Percentiles rank a stretch among this genome's conserved stretches.
Evolutionary conservation across 2,888 invertebrate species (phyloP).

Genomic region (Caenorhabditis virilis): DNA sequence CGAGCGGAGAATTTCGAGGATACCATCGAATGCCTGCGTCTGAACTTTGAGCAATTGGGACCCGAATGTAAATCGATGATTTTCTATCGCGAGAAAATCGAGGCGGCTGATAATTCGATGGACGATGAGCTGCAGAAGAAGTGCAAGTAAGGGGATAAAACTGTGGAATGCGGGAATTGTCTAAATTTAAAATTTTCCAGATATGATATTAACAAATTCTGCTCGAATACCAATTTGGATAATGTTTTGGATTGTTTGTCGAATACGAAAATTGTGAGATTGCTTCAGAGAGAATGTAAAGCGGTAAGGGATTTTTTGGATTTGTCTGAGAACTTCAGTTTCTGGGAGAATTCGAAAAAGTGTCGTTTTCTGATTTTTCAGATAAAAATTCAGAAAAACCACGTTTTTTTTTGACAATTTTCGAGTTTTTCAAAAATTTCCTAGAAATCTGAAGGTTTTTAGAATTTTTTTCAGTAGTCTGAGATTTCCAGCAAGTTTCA

Average conservation of each 20-base stretch:
- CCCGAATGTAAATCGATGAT: slow-evolving; percentile 70
- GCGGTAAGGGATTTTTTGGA: no score
- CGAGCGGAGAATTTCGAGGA: slow-evolving; percentile 49
- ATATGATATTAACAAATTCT: slow-evolving; percentile 70
- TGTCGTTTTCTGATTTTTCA: no score
- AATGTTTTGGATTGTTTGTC: slow-evolving; percentile 64
- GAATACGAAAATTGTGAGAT: slow-evolving; percentile 63
- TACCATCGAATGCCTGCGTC: slow-evolving; percentile 70
- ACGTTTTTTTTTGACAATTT: no score
- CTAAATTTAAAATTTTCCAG: slow-evolving; percentile 1
- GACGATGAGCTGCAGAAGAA: slow-evolving; percentile 73
- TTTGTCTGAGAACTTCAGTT: no score
- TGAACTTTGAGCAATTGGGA: slow-evolving; percentile 56
- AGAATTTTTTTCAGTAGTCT: no score
- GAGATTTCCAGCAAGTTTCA: no score
- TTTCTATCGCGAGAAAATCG: slow-evolving; percentile 71
- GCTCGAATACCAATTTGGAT: slow-evolving; percentile 49
- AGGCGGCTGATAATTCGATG: slow-evolving; percentile 69
- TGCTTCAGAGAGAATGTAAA: slow-evolving; percentile 59
- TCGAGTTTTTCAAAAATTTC: no score
- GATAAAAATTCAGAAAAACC: no score
- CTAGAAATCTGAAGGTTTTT: no score
- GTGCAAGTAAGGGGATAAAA: slow-evolving; percentile 73
- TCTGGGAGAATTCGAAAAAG: no score
- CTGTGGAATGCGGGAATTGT: not conserved